Conservation (phyloP, 2,888 invertebrate species). For the Dasypolia templi region DNA sequence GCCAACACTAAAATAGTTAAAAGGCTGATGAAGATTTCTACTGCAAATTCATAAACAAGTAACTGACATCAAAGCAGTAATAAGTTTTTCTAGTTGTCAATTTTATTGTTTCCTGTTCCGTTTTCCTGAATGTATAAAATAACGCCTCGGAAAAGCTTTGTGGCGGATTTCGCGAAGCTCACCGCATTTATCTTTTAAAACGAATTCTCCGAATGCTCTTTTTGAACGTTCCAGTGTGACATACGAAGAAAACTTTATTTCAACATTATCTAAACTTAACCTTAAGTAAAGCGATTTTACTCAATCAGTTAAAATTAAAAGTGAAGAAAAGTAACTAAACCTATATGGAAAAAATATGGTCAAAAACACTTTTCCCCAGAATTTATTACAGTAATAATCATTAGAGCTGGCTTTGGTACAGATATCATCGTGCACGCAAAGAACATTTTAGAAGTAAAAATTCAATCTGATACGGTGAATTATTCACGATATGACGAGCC, state of each 20-base stretch:
- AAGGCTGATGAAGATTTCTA: slow-evolving; percentile 11
- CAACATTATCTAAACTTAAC: slow-evolving; percentile 2
- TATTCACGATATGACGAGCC: slow-evolving; percentile 79
- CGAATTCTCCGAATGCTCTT: slow-evolving; percentile 54
- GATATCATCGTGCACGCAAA: slow-evolving; percentile 70
- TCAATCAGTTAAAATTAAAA: not conserved
- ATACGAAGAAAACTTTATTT: too few species aligned
- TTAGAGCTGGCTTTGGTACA: slow-evolving; percentile 46
- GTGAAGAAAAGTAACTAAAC: too few species aligned
- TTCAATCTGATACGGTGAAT: slow-evolving; percentile 78
- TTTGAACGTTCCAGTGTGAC: too few species aligned
- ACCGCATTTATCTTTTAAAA: slow-evolving; percentile 52
- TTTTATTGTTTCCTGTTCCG: slow-evolving; percentile 56
- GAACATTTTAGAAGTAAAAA: slow-evolving; percentile 68
- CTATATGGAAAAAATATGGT: slow-evolving; percentile 14
- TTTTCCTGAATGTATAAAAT: slow-evolving; percentile 67
- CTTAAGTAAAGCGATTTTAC: not conserved
- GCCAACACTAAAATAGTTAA: slow-evolving; percentile 37
- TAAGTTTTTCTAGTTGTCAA: slow-evolving; percentile 13
- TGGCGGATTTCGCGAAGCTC: slow-evolving; percentile 60
- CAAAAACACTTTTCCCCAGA: slow-evolving; percentile 27
- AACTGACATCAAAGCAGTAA: not conserved
- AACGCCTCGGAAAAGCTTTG: slow-evolving; percentile 62
- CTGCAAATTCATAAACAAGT: not conserved
- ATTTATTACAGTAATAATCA: slow-evolving; percentile 47